Percentiles rank a stretch among this genome's conserved stretches.
Evolutionary conservation across 2,888 invertebrate species (phyloP).

Genomic region (Xestoiulus laeticollis): DNA sequence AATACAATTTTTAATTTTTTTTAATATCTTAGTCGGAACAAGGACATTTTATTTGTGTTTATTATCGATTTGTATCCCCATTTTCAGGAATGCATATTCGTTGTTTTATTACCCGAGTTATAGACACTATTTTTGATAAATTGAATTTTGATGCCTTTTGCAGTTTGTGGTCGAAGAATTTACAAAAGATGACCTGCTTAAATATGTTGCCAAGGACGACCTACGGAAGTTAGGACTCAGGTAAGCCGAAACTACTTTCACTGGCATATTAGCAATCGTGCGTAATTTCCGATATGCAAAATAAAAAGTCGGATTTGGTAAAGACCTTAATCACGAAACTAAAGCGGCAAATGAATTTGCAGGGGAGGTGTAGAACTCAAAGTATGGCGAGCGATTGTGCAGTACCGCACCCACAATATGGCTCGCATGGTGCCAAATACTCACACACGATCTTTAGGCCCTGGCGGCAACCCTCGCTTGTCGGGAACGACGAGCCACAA

Average conservation of each 20-base stretch:
- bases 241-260: constrained; percentile 66
- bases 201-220: constrained; percentile 83
- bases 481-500: background rate
- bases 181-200: constrained; percentile 80
- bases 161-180: constrained; percentile 78
- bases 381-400: constrained; percentile 82
- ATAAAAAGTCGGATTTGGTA: background rate
- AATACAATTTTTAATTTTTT: too few species aligned
- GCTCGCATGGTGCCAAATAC: constrained; percentile 46
- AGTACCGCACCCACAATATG: constrained; percentile 61
- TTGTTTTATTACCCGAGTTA: background rate
- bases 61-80: background rate
- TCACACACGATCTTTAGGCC: constrained; percentile 43
- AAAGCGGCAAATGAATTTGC: constrained; percentile 55
- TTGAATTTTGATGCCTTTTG: constrained; percentile 51
- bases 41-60: background rate
- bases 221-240: constrained; percentile 79
- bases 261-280: background rate
- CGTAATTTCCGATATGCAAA: background rate
- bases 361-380: constrained; percentile 85
- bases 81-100: background rate
- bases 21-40: too few species aligned
- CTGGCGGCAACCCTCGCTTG: constrained; percentile 20
- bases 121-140: background rate
- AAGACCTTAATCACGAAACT: background rate